Evolutionary conservation across 1,140 invertebrate genomes (phyloP), one percentile per base, ranked within the genome.

Genomic region (Rhizoglyphus robini): DNA sequence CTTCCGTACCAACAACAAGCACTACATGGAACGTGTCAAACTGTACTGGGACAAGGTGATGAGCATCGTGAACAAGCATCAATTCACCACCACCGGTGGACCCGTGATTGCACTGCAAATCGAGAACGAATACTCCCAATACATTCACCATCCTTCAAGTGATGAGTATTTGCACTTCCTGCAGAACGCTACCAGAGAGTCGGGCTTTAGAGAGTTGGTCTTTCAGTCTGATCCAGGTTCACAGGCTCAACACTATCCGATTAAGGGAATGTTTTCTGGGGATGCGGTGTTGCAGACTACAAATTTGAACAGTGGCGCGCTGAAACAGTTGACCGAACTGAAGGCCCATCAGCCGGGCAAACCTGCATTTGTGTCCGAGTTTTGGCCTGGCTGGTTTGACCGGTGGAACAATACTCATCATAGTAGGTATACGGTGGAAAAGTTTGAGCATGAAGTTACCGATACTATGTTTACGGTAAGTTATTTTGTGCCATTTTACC

Each of bases 381-480:
- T n/a, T n/a, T n/a, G n/a, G n/a, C n/a, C n/a, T n/a, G n/a, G n/a
- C n/a, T 74, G 73, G 74, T 65, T 75, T 20, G 74, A 76, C 61
- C 71, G 73, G 41, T 76, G 74, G 74, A 67, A 69, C 25, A 58
- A 38, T 47, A 20, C 31, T 29, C 23, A 59, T 11, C 73, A 74
- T 67, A 54, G 66, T 20, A 70, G 49, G 5, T 62, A 57, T 32
- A 8, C 57, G 0, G 36, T 65, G 15, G 32, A 47, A 0, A 47
- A 25, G 3, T 64, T 72, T 11, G 63, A 67, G 4, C n/a, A 58
- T 27, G 23, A 66, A 15, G 49, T 75, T 32, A 64, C 73, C 48
- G 54, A 64, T 15, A 73, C 74, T 48, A 58, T 75, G 11, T 61
- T 74, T 11, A 46, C 62, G 2, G 41, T 69, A 30, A 71, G n/a